Base-by-base conservation (phyloP, 2,797 vertebrate species). In the Poecilia gillii region DNA sequence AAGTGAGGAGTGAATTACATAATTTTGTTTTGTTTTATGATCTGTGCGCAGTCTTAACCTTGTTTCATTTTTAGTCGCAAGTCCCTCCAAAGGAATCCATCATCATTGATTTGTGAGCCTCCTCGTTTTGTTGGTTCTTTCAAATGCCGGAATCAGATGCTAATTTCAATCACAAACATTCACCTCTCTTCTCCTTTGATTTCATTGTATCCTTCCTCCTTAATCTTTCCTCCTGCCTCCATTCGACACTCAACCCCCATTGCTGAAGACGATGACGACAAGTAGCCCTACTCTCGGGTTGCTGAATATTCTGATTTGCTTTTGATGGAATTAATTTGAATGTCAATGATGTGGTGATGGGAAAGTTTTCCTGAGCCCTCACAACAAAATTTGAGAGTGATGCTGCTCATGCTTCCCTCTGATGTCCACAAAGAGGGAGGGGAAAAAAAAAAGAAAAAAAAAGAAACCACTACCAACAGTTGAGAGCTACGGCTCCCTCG, bases 311-410 rank as follows among this genome's bases (percentile, higher is more conserved):
- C 92, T 74, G 81, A 89, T 88, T 88, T 77, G 83, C 90, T 91
- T 94, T 94, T 93, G 93, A 93, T 93, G 90, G 92, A 90, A 94
- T 94, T 93, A 83, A 95, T 95, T 94, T 93, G 90, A 94, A 94
- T 93, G 85, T 91, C 92, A 94, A 94, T 93, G 78, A 93, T 81
- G 83, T 78, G 64, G 77, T 82, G 90, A 91, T 89, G 84, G 91
- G 89, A 88, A 89, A 57, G 77, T 86, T 91, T 87, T 87, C 81
- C 84, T 86, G 88, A 84, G 89, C 71, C 36, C 64, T 55, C 64
- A 25, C 68, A 2, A n/a, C 72, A 77, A 84, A 78, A 86, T 72
- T 79, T 82, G 77, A 71, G 49, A 78, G 76, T 1, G 41, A 72
- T 74, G 73, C 81, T 62, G 55, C 76, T 77, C 43, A n/a, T 36